A percentile compares a stretch with the other conserved stretches of the same genome.
These are phyloP conservation scores for Mungos mungo DNA, from an alignment of 2,113 vertebrate genomes.

Conservation along the genomic window DNA sequence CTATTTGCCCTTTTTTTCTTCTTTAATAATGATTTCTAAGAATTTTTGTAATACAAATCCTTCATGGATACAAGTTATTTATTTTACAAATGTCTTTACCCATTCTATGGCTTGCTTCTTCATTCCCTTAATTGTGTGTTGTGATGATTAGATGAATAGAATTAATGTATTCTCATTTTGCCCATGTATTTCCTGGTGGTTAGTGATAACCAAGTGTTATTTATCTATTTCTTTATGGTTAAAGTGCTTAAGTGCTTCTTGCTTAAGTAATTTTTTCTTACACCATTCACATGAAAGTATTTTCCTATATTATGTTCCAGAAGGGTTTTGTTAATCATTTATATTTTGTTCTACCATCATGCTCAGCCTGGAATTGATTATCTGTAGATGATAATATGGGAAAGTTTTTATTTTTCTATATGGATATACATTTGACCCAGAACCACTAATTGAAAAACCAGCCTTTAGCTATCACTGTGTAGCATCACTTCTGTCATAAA, in stretches of 20 bases:
- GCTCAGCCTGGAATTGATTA: neutral
- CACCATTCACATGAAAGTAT: neutral
- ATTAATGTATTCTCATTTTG: neutral
- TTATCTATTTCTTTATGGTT: neutral
- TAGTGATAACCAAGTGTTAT: neutral
- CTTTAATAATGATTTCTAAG: neutral
- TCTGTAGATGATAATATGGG: neutral
- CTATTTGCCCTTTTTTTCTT: neutral
- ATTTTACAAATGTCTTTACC: neutral
- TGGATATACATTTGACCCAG: neutral
- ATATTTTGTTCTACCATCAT: neutral
- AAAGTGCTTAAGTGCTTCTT: neutral
- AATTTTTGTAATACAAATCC: neutral
- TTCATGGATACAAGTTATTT: neutral
- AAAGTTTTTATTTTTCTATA: neutral
- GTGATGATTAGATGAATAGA: neutral
- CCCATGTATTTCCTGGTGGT: neutral
- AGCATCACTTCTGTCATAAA: neutral
- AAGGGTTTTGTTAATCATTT: conserved; percentile 14
- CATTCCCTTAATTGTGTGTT: neutral
- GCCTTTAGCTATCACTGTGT: neutral
- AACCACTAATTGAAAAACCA: neutral
- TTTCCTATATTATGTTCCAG: neutral
- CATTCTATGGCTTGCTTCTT: neutral
- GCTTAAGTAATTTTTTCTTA: neutral